Percentiles rank a stretch among this genome's conserved stretches.
Evolutionary conservation across 2,888 invertebrate species (phyloP).

Genomic region (Stenurella melanura): DNA sequence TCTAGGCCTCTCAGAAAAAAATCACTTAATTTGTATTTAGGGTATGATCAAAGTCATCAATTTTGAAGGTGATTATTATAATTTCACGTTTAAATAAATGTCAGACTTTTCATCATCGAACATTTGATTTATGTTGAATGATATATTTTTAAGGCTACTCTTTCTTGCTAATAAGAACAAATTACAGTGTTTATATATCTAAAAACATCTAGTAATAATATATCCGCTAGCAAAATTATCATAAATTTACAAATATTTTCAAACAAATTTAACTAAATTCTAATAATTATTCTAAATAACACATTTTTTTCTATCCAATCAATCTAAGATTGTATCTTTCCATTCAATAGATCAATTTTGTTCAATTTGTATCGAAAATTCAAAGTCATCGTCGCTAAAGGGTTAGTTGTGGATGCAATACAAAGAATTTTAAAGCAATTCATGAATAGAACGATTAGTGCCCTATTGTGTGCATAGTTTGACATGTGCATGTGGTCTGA

Average conservation of each 20-base stretch:
- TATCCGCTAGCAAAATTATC: conserved; percentile 11
- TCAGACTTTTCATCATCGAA: conserved; percentile 6
- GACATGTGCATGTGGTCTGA: conserved; percentile 56
- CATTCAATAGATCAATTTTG: conserved; percentile 42
- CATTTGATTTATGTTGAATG: neutral
- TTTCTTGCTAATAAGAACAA: conserved; percentile 16
- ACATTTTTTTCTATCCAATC: conserved; percentile 19
- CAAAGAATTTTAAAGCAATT: conserved; percentile 43
- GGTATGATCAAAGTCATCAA: neutral
- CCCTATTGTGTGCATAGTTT: conserved; percentile 53
- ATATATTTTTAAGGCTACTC: neutral
- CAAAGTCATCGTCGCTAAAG: conserved; percentile 53
- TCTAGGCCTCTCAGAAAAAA: neutral
- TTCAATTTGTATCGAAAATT: conserved; percentile 44
- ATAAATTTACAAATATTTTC: conserved; percentile 50
- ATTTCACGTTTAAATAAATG: neutral
- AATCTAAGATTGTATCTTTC: conserved; percentile 43
- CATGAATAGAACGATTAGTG: conserved; percentile 59
- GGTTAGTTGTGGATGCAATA: conserved; percentile 46
- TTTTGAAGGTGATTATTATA: neutral
- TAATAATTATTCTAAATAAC: conserved; percentile 47
- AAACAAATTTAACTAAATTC: conserved; percentile 54
- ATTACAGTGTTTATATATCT: neutral
- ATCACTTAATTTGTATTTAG: neutral
- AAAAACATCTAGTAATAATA: conserved; percentile 22